Conservation (phyloP, 2,888 invertebrate species). For the Bhutanitis thaidina region DNA sequence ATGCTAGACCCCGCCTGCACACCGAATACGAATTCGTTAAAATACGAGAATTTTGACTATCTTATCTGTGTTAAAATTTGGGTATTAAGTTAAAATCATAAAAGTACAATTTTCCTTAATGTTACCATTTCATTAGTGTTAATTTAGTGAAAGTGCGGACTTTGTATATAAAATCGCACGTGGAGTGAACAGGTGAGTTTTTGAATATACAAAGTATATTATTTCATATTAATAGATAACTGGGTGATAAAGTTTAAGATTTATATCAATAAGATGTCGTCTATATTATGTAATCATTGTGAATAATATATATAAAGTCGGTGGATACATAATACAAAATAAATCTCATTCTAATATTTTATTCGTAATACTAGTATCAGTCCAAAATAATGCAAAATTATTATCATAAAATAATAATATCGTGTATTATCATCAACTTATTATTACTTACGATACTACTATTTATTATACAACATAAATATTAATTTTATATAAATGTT, state of each 20-base stretch:
- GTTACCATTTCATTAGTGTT: slow-evolving; percentile 7
- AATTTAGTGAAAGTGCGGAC: slow-evolving; percentile 23
- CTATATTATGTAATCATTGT: neutral
- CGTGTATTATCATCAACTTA: no score
- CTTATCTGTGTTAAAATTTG: neutral
- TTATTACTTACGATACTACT: no score
- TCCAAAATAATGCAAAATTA: no score
- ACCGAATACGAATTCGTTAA: slow-evolving; percentile 25
- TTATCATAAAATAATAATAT: no score
- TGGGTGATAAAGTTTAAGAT: neutral
- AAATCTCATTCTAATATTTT: no score
- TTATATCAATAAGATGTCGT: neutral
- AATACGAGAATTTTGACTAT: slow-evolving; percentile 25
- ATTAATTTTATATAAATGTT: neutral
- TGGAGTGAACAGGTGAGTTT: slow-evolving; percentile 17
- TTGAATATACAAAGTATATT: neutral
- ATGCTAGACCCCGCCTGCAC: slow-evolving; percentile 54
- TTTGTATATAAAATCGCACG: slow-evolving; percentile 19
- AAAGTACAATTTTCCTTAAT: neutral
- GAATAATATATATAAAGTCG: neutral
- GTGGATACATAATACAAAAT: no score
- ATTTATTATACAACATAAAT: no score
- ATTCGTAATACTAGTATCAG: no score
- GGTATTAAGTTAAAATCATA: neutral
- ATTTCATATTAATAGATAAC: neutral